Percentiles rank a stretch among this genome's conserved stretches.
Evolutionary conservation across 2,797 vertebrate genomes (phyloP).

Genomic region (Rhodeus uyekii): DNA sequence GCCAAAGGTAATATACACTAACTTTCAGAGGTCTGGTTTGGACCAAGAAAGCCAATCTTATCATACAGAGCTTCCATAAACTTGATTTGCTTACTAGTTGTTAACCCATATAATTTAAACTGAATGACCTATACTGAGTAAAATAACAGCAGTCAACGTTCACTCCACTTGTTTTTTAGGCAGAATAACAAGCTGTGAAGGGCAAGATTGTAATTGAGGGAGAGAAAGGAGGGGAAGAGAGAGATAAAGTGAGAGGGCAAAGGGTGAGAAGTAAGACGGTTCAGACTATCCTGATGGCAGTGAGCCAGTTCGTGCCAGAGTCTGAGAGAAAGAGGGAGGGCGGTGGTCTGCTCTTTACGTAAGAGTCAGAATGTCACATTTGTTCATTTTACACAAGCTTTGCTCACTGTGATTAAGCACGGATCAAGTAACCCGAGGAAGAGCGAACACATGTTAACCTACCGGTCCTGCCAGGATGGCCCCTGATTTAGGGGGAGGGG

Average conservation of each 20-base stretch:
- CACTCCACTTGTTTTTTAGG: background rate
- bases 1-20: background rate
- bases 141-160: constrained; percentile 9
- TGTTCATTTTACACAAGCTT: constrained; percentile 31
- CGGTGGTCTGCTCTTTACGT: background rate
- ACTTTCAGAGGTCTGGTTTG: background rate
- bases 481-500: constrained; percentile 39
- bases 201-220: background rate
- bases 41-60: background rate
- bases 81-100: background rate
- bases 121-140: background rate
- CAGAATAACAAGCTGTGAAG: background rate
- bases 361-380: constrained; percentile 39
- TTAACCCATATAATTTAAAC: constrained; percentile 10
- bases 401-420: constrained; percentile 28
- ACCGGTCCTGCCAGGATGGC: constrained; percentile 24
- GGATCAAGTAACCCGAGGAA: constrained; percentile 62
- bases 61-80: constrained; percentile 1
- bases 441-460: constrained; percentile 60
- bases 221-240: constrained; percentile 1
- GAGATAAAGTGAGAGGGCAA: constrained; percentile 26
- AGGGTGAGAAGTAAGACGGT: constrained; percentile 64
- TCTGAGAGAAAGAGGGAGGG: constrained; percentile 1
- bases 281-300: constrained; percentile 15
- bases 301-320: background rate